Base-by-base conservation (phyloP, 2,797 vertebrate genomes). In the Petrocephalus schoutedeni region DNA sequence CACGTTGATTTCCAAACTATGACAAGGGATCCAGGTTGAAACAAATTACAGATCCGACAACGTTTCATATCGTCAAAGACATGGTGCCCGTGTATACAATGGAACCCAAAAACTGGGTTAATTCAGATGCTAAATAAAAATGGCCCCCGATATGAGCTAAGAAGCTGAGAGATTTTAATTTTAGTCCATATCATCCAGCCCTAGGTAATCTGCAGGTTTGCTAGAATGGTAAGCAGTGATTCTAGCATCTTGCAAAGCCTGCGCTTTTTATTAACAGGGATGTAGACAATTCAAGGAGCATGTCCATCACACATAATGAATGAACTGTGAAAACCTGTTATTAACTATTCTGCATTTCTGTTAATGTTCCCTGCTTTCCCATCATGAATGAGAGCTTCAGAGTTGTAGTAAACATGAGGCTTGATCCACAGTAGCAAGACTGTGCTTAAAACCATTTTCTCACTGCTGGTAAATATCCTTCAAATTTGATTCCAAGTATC, bases 401-500 rank as follows among this genome's bases (percentile, higher is more conserved):
- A n/a, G 8, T 19, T 4, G 8, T 21, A 9, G 41, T 64, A 86
- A 64, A 45, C 59, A n/a, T 86, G 10, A 21, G 36, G 58, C 85
- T 21, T 8, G 10, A 86, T 16, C 56, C 28, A 59, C 85, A 86
- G 57, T 36, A 21, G 28, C 16, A n/a, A 54, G 41, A 83, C 41
- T 28, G 3, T 53, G 49, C n/a, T 14, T n/a, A 12, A 49, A 83
- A 21, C n/a, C 28, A 14, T 19, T 41, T 86, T 45, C 58, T n/a
- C 5, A 56, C 23, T 54, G 14, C 5, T 36, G 84, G 36, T 6
- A 77, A 53, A 53, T 6, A n/a, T 21, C 49, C 51, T 23, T n/a
- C 77, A 53, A 45, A 10, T 21, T 67, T 89, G 88, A 5, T 89
- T 90, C 87, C 74, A 89, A 87, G 2, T n/a, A 87, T 90, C 86